These are phyloP conservation scores for Silurus asotus DNA, from an alignment of 2,113 vertebrate genomes.

Conservation along the genomic window DNA sequence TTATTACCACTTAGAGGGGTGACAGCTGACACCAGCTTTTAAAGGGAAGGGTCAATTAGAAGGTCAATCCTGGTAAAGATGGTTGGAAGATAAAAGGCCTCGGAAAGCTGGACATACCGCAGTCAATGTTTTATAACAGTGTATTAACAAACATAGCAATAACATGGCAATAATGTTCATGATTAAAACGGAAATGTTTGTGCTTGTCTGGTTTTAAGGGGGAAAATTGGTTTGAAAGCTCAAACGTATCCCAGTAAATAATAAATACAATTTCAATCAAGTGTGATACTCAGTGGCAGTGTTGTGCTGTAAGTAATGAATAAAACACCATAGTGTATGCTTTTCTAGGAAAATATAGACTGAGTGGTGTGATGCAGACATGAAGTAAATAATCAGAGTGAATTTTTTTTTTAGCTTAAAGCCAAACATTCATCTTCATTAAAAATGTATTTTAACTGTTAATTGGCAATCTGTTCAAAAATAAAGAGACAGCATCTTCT, in stretches of 20 bases:
- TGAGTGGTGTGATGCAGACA: neutral
- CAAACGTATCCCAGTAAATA: neutral
- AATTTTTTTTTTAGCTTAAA: neutral
- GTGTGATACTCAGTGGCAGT: neutral
- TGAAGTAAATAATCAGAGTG: neutral
- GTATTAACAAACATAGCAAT: neutral
- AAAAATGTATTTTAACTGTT: neutral
- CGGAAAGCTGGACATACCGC: neutral
- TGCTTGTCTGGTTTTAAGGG: neutral
- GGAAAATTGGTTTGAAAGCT: neutral
- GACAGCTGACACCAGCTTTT: conserved; percentile 27
- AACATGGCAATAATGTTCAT: neutral
- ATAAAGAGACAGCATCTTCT: conserved; percentile 1
- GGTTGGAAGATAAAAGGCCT: neutral
- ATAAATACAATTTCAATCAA: neutral
- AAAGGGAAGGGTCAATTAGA: conserved; percentile 19
- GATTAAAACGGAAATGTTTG: neutral
- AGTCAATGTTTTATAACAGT: neutral
- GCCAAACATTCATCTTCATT: neutral
- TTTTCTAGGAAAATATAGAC: neutral
- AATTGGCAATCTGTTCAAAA: neutral
- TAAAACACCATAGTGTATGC: neutral
- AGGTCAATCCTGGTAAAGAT: conserved; percentile 16
- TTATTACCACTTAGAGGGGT: neutral
- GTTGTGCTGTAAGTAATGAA: neutral